Percentiles rank a stretch among this genome's conserved stretches.
Evolutionary conservation across 2,797 vertebrate genomes (phyloP).

Genomic region (Apodemus agrarius): DNA sequence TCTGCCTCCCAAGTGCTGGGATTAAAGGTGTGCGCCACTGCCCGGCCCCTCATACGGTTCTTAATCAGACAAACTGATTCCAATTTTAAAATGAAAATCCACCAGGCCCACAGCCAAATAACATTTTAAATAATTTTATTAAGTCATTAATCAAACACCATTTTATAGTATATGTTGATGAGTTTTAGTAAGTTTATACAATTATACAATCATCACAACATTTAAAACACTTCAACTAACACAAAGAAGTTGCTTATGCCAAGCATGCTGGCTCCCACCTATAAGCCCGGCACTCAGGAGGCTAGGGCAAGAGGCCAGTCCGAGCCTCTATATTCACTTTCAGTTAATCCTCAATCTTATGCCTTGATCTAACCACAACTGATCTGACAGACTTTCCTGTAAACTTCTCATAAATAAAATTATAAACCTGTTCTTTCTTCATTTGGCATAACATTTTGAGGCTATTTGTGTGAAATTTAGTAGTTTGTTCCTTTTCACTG

Average conservation of each 20-base stretch:
- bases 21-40: not conserved
- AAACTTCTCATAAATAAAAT: slow-evolving; percentile 42
- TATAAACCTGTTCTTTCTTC: not conserved
- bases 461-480: not conserved
- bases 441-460: not conserved
- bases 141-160: not conserved
- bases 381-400: not conserved
- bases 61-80: slow-evolving; percentile 14
- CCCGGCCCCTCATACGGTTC: not conserved
- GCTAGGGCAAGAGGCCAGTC: not conserved
- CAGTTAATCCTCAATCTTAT: not conserved
- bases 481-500: not conserved
- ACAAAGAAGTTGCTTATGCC: not conserved
- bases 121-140: not conserved
- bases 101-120: not conserved
- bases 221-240: not conserved
- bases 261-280: not conserved
- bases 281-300: not conserved
- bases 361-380: not conserved
- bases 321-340: not conserved
- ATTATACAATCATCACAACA: not conserved
- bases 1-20: not conserved
- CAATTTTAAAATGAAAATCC: slow-evolving; percentile 5
- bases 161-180: not conserved
- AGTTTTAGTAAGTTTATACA: not conserved